These are phyloP conservation scores for Pteronura brasiliensis DNA, from an alignment of 2,113 vertebrate genomes.

Conservation along the genomic window DNA sequence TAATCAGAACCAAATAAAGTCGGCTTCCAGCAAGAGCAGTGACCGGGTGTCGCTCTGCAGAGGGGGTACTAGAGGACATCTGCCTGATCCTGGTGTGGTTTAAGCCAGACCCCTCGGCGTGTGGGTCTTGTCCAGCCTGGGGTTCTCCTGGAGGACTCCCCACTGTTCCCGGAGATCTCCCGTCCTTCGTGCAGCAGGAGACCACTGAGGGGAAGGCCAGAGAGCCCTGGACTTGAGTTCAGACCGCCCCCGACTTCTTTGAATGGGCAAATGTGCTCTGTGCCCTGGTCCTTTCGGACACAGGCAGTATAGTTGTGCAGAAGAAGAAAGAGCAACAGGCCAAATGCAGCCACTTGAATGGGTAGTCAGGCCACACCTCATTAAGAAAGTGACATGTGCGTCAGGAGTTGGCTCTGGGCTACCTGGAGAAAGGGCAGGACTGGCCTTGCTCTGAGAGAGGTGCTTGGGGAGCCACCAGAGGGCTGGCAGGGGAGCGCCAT, in stretches of 20 bases:
- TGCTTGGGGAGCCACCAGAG: background rate
- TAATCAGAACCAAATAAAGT: no score
- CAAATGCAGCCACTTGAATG: background rate
- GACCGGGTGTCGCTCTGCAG: background rate
- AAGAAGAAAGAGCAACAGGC: background rate
- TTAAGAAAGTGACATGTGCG: background rate
- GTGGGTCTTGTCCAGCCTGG: background rate
- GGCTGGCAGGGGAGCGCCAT: background rate
- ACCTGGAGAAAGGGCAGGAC: background rate
- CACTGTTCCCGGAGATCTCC: background rate
- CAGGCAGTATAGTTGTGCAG: background rate
- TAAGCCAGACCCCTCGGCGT: background rate
- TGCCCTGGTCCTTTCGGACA: background rate
- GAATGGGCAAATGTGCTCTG: background rate
- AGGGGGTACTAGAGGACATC: background rate
- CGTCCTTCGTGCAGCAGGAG: background rate
- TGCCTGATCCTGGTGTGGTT: background rate
- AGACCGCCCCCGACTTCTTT: background rate
- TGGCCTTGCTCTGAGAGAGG: background rate
- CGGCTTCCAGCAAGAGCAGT: background rate
- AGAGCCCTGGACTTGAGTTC: background rate
- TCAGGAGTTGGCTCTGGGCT: accelerated
- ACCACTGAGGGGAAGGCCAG: background rate
- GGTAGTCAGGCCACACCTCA: background rate
- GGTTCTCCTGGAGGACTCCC: background rate